Evolutionary conservation across 2,888 invertebrate genomes (phyloP), one percentile per base, ranked within the genome.

Genomic region (Xanthia togata): DNA sequence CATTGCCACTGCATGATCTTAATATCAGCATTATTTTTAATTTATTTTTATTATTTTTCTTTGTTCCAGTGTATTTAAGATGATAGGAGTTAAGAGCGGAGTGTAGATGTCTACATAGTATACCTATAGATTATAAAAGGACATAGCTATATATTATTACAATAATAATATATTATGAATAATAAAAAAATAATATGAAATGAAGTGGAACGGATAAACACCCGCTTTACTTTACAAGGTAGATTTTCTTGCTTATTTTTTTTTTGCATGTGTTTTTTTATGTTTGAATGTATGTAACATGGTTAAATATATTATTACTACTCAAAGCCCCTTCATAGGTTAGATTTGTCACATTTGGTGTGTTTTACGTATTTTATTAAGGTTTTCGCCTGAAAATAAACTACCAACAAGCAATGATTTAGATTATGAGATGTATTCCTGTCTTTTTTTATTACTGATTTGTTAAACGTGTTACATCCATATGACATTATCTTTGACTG

Each of bases 21-120:
- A 31, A 47, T 73, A 84, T 89, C 82, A 91, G 92, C 5, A 71
- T 92, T 93, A 93, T 89, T 89, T 90, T 92, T 93, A 90, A 91
- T 92, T 93, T 92, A 91, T 91, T 91, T 92, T 91, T 88, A 90
- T 91, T 88, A 90, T 92, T 92, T 92, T 91, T 89, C 87, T 96
- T 96, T 96, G 96, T 96, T 96, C 91, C 96, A 96, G 96, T 96
- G 96, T 96, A 96, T 96, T 96, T 96, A 96, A 96, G 94, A 95
- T 95, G 93, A 95, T 96, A 96, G 92, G 94, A 92, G 94, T 90
- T 95, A 96, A 95, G 94, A 91, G 92, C 90, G 94, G 93, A 95
- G 95, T 96, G 94, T 96, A 96, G 96, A 96, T 95, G 96, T 96
- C 96, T 94, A 93, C 96, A 93, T 96, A 96, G 95, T 94, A 95